Percentiles rank a stretch among this genome's conserved stretches.
phyloP scores from a whole-genome alignment of 1,140 invertebrate genomes.

The Orius laevigatus region DNA sequence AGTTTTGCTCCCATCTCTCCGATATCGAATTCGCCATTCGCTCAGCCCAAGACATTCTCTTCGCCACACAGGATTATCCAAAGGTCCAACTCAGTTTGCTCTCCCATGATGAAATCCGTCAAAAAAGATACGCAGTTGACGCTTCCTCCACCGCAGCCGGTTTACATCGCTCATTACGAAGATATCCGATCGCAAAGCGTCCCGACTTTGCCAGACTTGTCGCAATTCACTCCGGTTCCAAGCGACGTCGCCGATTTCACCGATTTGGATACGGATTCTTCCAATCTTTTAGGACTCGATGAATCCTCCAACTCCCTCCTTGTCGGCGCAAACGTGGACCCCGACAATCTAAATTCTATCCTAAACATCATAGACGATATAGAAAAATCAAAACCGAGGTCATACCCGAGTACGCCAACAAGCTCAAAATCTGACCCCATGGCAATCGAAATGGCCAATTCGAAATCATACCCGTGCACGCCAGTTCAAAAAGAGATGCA shows the following conservation, averaged over 20 bases:
- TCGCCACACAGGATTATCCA: background rate
- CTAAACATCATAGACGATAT: too few relatives aligned
- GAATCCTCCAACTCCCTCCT: too few relatives aligned
- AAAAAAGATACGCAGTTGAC: background rate
- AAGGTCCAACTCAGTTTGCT: background rate
- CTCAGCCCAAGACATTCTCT: background rate
- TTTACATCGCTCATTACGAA: background rate
- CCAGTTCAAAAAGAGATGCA: too few relatives aligned
- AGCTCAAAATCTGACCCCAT: too few relatives aligned
- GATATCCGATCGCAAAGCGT: conserved; percentile 3
- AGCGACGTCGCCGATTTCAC: conserved; percentile 10
- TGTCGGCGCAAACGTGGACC: too few relatives aligned
- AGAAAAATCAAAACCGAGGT: too few relatives aligned
- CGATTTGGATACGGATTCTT: conserved; percentile 7
- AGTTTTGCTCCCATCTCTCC: conserved; percentile 13
- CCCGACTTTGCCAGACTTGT: background rate
- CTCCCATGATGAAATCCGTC: background rate
- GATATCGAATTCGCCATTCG: conserved; percentile 3
- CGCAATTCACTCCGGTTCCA: conserved; percentile 10
- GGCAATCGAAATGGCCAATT: too few relatives aligned
- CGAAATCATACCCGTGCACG: too few relatives aligned
- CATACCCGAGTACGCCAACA: too few relatives aligned
- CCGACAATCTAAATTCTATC: too few relatives aligned
- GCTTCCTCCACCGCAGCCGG: background rate
- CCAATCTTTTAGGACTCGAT: conserved; percentile 3